Conservation (phyloP, 2,888 invertebrate genomes). For the Zygogramma bicolorata region DNA sequence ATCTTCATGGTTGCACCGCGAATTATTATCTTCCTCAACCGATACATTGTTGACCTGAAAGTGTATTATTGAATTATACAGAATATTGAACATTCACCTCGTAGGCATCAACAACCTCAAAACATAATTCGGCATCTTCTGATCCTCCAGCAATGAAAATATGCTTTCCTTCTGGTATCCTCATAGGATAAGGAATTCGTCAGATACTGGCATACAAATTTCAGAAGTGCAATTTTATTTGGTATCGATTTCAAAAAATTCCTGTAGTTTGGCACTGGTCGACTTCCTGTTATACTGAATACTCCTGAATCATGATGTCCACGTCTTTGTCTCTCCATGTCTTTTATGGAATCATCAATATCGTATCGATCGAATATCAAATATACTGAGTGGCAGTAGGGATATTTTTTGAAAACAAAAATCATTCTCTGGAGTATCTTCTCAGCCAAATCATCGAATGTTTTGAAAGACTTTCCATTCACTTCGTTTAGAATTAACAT, state of each 20-base stretch:
- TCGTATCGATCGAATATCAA: background rate
- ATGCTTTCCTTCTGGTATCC: constrained; percentile 4
- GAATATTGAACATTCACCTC: background rate
- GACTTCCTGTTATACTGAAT: background rate
- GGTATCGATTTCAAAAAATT: background rate
- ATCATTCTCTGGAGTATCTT: background rate
- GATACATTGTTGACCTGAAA: background rate
- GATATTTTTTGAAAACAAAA: constrained; percentile 3
- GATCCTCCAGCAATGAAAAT: constrained; percentile 7
- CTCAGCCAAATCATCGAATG: background rate
- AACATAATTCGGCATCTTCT: background rate
- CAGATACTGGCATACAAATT: background rate
- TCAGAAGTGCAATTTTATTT: background rate
- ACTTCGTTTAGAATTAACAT: background rate
- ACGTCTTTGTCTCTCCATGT: background rate
- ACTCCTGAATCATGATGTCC: background rate
- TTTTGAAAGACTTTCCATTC: background rate
- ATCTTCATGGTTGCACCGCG: background rate
- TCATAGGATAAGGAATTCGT: constrained; percentile 9
- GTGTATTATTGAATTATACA: background rate
- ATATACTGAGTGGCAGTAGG: background rate
- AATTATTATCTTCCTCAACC: background rate
- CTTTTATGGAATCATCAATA: background rate
- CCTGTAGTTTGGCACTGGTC: background rate
- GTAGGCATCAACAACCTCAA: background rate